Evolutionary conservation across 2,888 invertebrate species (phyloP).

Genomic region (Vannuccia rotundouncinata): DNA sequence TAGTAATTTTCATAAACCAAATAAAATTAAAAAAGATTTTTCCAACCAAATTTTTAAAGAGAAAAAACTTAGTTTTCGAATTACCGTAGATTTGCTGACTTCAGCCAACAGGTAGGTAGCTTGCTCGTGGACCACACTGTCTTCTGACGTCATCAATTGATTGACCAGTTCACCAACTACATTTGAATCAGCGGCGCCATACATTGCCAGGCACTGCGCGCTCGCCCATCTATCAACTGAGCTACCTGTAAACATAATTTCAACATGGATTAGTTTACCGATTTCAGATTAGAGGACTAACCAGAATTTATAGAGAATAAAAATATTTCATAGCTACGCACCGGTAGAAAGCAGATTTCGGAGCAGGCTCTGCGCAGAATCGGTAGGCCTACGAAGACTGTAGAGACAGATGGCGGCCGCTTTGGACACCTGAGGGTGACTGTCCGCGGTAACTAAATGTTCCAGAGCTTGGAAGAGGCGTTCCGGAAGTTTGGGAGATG

Average conservation of each 20-base stretch:
- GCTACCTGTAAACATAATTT: constrained; percentile 42
- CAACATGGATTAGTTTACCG: background rate
- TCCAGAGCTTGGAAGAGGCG: constrained; percentile 51
- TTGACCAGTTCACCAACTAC: constrained; percentile 52
- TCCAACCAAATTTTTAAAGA: too few relatives aligned
- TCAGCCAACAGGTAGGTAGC: constrained; percentile 49
- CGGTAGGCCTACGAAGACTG: constrained; percentile 48
- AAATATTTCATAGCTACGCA: too few relatives aligned
- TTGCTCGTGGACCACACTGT: constrained; percentile 50
- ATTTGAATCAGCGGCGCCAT: constrained; percentile 52
- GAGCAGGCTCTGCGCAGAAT: constrained; percentile 49
- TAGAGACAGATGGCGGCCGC: constrained; percentile 52
- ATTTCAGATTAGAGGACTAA: too few relatives aligned
- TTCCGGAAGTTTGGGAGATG: constrained; percentile 45
- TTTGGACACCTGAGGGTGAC: constrained; percentile 44
- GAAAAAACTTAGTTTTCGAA: background rate
- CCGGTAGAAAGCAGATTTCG: constrained; percentile 43
- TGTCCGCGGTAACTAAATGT: constrained; percentile 48
- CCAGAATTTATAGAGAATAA: too few relatives aligned
- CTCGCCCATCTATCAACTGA: constrained; percentile 55
- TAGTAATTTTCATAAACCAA: too few relatives aligned
- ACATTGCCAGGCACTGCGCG: constrained; percentile 53
- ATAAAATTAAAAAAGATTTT: too few relatives aligned
- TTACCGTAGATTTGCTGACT: constrained; percentile 44
- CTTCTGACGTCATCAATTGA: constrained; percentile 51